Evolutionary conservation across 2,888 invertebrate species (phyloP), one percentile per base, ranked within the genome.

Genomic region (Papilio elwesi): DNA sequence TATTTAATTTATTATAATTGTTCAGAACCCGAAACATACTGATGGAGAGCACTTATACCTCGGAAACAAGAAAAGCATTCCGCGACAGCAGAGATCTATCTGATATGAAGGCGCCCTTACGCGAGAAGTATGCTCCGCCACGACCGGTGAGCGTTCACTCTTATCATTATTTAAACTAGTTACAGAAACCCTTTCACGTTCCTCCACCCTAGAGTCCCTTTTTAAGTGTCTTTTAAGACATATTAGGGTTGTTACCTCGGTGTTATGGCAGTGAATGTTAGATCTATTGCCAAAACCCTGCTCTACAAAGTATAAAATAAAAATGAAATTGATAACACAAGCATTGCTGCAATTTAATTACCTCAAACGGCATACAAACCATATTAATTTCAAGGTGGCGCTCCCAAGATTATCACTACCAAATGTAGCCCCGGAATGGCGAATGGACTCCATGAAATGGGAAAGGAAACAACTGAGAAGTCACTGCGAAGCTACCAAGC

Each of bases 341-440:
- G 26, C 26, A 26, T 26, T 26, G 26, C 2, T 26, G 26, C 2
- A 2, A 26, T 26, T 26, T 26, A 26, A 26, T 26, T 26, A 26
- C 26, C 26, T 26, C 26, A 26, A 26, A 26, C 26, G 26, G n/a
- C 15, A 52, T 15, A 15, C 15, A 52, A 55, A 6, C 0, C 4
- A 38, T 15, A 43, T 64, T 12, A 63, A 53, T 43, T 55, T 67
- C 11, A 69, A 87, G 87, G 66, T 87, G 15, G 72, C 51, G 0
- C 63, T 88, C 0, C 74, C 74, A 7, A 78, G 79, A 15, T 67
- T 83, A 0, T 16, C 70, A 12, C 75, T 76, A 0, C 82, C 82
- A 0, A 78, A 77, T 55, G 87, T 91, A 51, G 78, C 87, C 0
- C 85, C 85, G 4, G 89, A 90, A 74, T 92, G 90, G 90, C 85